Conservation (phyloP, 2,888 invertebrate genomes). For the Trichogramma dendrolimi region DNA sequence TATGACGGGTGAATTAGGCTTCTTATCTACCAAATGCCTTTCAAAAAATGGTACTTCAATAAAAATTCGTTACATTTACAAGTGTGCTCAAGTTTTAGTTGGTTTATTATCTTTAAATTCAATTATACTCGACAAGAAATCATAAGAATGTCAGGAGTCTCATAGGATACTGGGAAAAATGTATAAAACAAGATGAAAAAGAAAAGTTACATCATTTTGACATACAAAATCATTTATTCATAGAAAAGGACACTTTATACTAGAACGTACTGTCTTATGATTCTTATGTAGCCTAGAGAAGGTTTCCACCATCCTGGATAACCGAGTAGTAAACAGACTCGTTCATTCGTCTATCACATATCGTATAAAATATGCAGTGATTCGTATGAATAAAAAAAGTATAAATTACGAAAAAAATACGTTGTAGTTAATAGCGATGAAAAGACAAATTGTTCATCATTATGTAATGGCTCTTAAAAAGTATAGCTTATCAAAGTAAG, state of each 20-base stretch:
- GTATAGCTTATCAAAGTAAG: conserved; percentile 11
- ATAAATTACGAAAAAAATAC: conserved; percentile 8
- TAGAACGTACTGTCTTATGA: conserved; percentile 46
- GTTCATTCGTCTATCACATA: conserved; percentile 46
- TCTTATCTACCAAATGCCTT: no score
- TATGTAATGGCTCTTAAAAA: conserved; percentile 24
- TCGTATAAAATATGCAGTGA: conserved; percentile 40
- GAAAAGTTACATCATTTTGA: conserved; percentile 28
- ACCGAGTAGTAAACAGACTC: conserved; percentile 36
- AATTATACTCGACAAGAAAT: no score
- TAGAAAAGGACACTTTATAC: conserved; percentile 51
- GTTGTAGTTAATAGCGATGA: conserved; percentile 10
- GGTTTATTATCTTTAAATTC: no score
- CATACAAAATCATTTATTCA: conserved; percentile 50
- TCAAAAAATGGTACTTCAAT: no score
- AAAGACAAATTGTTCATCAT: conserved; percentile 20
- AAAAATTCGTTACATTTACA: no score
- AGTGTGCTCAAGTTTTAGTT: no score
- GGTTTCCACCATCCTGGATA: conserved; percentile 27
- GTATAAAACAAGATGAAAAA: conserved; percentile 1
- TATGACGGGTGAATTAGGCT: no score
- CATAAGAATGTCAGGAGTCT: no score
- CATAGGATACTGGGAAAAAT: background rate
- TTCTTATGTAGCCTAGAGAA: conserved; percentile 33
- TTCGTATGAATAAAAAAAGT: conserved; percentile 24